Evolutionary conservation across 2,888 invertebrate genomes (phyloP), one percentile per base, ranked within the genome.

Genomic region (Rhagium mordax): DNA sequence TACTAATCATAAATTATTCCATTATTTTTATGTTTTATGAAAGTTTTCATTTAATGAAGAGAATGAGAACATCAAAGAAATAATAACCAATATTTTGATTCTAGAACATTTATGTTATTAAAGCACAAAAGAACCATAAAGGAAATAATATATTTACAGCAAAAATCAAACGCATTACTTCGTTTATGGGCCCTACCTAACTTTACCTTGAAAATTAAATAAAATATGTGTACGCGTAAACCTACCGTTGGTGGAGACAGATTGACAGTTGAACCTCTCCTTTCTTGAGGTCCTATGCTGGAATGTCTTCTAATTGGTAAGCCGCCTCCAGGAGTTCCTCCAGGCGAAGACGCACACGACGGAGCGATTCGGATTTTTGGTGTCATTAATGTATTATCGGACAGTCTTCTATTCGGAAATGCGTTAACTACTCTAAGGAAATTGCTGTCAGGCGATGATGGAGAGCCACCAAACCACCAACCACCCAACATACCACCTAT

Each of bases 351-450:
- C 10, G 96, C 95, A 87, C 96, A 96, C 15, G 96, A 96, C 8
- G 96, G 96, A 0, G 96, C 96, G 74, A 97, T 94, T 66, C 95
- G 93, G 79, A 96, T 96, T 88, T 96, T 96, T 47, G 96, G 96
- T 76, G 95, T 95, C 94, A 96, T 95, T 84, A 97, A 89, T 60
- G 96, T 96, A 87, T 97, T 97, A 88, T 97, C 97, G 21, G 96
- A 97, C 69, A 97, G 91, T 65, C 97, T 93, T 67, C 97, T 93
- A 86, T 93, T 96, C 65, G 96, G 95, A 87, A 96, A 94, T 6
- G 90, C 89, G 77, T 94, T 93, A 85, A 93, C 92, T 33, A 97
- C 97, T 71, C 95, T 93, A 85, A 97, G 89, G 89, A 96, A 96
- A 88, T 96, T 96, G 86, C 92, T 93, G 85, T 94, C 95, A 78